Percentiles rank a stretch among this genome's conserved stretches.
These are phyloP conservation scores for Perca flavescens DNA, from an alignment of 2,113 vertebrate genomes.

Conservation along the genomic window DNA sequence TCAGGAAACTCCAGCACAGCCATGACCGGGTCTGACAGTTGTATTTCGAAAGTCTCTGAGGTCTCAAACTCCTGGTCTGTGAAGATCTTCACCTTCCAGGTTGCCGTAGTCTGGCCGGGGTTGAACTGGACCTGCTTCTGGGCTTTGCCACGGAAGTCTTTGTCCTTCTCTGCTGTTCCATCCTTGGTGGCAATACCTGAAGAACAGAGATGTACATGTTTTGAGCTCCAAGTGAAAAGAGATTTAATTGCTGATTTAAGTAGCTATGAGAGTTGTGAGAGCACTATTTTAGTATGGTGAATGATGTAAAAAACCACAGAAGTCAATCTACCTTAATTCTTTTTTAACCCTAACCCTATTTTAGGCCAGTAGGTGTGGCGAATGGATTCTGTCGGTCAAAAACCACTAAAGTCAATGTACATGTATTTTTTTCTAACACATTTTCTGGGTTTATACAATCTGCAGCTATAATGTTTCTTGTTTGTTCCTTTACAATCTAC, in stretches of 20 bases:
- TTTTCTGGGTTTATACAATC: neutral
- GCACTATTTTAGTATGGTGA: no score
- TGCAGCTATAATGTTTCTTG: neutral
- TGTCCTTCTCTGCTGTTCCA: constrained; percentile 86
- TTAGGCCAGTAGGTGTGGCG: no score
- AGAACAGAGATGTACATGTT: neutral
- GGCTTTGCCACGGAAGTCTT: constrained; percentile 89
- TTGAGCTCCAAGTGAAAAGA: neutral
- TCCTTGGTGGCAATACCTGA: constrained; percentile 88
- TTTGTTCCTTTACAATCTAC: neutral
- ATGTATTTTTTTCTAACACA: neutral
- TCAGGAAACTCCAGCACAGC: constrained; percentile 88
- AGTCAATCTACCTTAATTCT: no score
- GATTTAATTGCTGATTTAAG: neutral
- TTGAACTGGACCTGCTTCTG: constrained; percentile 90
- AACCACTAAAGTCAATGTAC: neutral
- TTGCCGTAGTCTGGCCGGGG: constrained; percentile 87
- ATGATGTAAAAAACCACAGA: no score
- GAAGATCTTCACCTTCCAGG: constrained; percentile 89
- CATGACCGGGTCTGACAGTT: constrained; percentile 89
- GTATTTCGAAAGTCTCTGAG: constrained; percentile 90
- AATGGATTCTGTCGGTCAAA: neutral
- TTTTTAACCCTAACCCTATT: no score
- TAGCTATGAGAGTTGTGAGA: no score
- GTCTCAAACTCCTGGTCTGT: constrained; percentile 88